Percentiles rank a stretch among this genome's conserved stretches.
Conservation (phyloP, 2,113 vertebrate species). For the Lampris megalopsis region DNA sequence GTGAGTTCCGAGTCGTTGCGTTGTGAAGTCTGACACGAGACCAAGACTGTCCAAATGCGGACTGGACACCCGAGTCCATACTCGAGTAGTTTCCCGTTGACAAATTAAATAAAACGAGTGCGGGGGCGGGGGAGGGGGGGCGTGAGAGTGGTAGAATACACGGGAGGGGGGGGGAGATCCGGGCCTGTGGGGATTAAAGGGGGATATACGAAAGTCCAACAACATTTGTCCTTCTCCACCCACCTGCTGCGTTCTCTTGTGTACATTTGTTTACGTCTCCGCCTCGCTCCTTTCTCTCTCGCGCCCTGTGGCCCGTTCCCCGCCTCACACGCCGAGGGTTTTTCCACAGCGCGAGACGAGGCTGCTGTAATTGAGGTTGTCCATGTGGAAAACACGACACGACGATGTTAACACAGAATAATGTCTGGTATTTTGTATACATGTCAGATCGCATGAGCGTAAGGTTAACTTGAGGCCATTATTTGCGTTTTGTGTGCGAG, state of each 20-base stretch:
- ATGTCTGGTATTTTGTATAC: constrained; percentile 82
- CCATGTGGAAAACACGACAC: constrained; percentile 83
- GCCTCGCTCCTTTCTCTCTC: constrained; percentile 21
- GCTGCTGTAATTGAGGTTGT: constrained; percentile 76
- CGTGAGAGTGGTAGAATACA: background rate
- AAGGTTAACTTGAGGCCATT: constrained; percentile 78
- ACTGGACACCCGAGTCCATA: too few species aligned
- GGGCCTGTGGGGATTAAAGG: too few species aligned
- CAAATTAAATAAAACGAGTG: too few species aligned
- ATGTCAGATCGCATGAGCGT: constrained; percentile 82
- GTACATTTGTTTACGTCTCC: constrained; percentile 48
- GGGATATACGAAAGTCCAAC: too few species aligned
- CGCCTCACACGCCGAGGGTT: constrained; percentile 32
- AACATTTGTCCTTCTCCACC: background rate
- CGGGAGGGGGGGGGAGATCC: too few species aligned
- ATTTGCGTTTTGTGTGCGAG: constrained; percentile 70
- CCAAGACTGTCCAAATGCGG: too few species aligned
- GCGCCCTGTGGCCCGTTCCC: constrained; percentile 11
- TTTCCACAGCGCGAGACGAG: constrained; percentile 46
- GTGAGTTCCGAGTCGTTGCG: too few species aligned
- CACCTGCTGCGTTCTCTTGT: constrained; percentile 33
- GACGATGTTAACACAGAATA: constrained; percentile 72
- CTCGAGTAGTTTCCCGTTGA: too few species aligned
- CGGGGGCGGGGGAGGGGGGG: too few species aligned
- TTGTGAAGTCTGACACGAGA: too few species aligned